These are phyloP conservation scores for Hiodon tergisus DNA, from an alignment of 2,113 vertebrate species.

Conservation along the genomic window DNA sequence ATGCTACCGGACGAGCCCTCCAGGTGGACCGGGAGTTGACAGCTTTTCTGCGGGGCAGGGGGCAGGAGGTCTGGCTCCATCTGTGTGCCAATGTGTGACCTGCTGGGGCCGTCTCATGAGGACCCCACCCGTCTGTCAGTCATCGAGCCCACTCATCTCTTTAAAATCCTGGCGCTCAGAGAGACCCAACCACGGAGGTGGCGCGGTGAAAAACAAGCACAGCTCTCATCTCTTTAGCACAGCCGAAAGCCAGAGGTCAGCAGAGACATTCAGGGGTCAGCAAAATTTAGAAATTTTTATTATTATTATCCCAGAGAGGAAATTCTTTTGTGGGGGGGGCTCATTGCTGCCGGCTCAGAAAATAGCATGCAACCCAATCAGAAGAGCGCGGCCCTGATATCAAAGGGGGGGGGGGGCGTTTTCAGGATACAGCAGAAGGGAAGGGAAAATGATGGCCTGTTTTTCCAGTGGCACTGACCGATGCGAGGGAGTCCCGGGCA, in stretches of 20 bases:
- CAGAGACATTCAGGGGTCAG: constrained; percentile 41
- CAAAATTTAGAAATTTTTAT: constrained; percentile 53
- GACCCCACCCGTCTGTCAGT: constrained; percentile 44
- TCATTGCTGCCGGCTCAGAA: constrained; percentile 38
- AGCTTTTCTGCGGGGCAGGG: neutral
- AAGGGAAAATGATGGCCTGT: constrained; percentile 35
- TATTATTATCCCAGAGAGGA: constrained; percentile 52
- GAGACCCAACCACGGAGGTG: constrained; percentile 2
- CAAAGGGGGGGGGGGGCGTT: constrained; percentile 49
- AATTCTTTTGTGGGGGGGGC: constrained; percentile 49
- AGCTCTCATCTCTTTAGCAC: constrained; percentile 29
- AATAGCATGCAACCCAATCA: constrained; percentile 37
- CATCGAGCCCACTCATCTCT: constrained; percentile 38
- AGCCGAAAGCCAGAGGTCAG: constrained; percentile 31
- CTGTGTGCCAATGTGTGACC: constrained; percentile 49
- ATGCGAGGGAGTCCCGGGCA: constrained; percentile 27
- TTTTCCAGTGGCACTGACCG: constrained; percentile 39
- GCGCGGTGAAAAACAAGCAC: constrained; percentile 33
- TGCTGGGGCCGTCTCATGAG: constrained; percentile 37
- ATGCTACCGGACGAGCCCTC: neutral
- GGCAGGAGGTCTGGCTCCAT: constrained; percentile 57
- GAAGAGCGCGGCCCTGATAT: constrained; percentile 40
- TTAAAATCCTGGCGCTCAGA: constrained; percentile 49
- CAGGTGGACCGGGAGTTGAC: constrained; percentile 15
- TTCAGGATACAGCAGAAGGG: constrained; percentile 30